Conservation (phyloP, 2,888 invertebrate genomes). For the Agrochola litura region DNA sequence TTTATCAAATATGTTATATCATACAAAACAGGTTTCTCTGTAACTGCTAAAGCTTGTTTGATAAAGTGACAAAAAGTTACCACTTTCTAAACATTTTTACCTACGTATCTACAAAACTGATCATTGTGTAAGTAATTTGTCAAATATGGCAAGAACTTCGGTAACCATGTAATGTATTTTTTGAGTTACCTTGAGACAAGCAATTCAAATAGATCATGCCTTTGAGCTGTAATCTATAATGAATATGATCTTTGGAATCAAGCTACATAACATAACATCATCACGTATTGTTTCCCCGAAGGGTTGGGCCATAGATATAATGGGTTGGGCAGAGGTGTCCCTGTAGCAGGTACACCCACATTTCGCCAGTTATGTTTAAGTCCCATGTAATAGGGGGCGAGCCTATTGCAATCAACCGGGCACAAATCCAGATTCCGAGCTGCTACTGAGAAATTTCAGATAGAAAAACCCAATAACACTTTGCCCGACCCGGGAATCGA, state of each 20-base stretch:
- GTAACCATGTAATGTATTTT: not conserved
- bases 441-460: too few relatives aligned
- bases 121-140: not conserved
- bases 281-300: too few relatives aligned
- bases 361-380: too few relatives aligned
- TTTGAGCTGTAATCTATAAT: not conserved
- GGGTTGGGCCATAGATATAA: too few relatives aligned
- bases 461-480: too few relatives aligned
- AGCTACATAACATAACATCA: too few relatives aligned
- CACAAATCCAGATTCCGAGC: too few relatives aligned
- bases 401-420: too few relatives aligned
- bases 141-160: not conserved
- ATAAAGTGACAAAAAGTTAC: constrained; percentile 39
- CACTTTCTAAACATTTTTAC: constrained; percentile 46
- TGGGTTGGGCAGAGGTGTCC: too few relatives aligned
- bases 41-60: constrained; percentile 27
- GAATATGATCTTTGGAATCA: not conserved
- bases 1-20: constrained; percentile 36
- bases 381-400: too few relatives aligned
- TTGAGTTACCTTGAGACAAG: not conserved
- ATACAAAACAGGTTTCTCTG: constrained; percentile 40
- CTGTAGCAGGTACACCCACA: too few relatives aligned
- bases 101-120: not conserved
- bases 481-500: too few relatives aligned
- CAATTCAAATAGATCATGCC: not conserved